Evolutionary conservation across 2,888 invertebrate genomes (phyloP).

Genomic region (Caenorhabditis angaria): DNA sequence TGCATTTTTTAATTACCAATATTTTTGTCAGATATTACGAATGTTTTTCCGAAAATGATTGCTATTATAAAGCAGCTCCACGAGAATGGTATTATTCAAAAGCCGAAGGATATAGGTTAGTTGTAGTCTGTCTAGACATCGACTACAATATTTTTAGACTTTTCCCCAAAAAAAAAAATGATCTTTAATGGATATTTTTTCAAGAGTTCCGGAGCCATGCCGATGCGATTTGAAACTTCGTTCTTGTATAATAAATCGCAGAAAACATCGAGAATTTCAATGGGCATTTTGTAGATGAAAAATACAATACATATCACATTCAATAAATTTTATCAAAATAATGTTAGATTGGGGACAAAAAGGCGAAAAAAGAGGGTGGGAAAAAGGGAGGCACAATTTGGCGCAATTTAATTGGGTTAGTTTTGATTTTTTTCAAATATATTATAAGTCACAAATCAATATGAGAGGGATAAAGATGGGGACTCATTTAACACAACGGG

Average conservation of each 20-base stretch:
- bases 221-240: background rate
- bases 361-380: no score
- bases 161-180: no score
- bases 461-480: conserved; percentile 1
- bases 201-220: background rate
- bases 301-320: background rate
- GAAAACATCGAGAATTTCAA: background rate
- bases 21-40: background rate
- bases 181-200: no score
- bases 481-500: background rate
- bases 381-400: background rate
- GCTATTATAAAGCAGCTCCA: background rate
- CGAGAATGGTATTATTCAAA: background rate
- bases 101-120: background rate
- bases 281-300: background rate
- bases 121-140: no score
- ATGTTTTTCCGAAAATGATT: background rate
- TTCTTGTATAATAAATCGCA: background rate
- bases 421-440: conserved; percentile 2
- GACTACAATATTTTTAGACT: no score
- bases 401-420: background rate
- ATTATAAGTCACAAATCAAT: conserved; percentile 1
- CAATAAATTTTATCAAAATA: conserved; percentile 1
- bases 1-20: background rate
- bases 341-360: no score